These are phyloP conservation scores for Meloidogyne floridensis DNA, from an alignment of 1,140 invertebrate genomes.

Conservation along the genomic window DNA sequence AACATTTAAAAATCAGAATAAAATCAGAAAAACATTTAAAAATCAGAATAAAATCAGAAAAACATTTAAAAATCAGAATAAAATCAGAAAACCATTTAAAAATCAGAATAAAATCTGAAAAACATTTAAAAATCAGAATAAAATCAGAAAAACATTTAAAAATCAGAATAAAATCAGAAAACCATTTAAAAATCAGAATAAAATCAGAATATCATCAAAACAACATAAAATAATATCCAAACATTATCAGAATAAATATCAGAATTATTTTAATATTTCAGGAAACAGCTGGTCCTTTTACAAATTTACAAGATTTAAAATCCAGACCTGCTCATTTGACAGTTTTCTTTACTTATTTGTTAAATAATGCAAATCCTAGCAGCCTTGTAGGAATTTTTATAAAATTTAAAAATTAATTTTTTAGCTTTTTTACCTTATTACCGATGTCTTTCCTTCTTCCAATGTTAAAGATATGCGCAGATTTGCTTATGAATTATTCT, in stretches of 20 bases:
- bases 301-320: constrained; percentile 44
- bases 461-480: constrained; percentile 83
- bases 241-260: not conserved
- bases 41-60: too few species aligned
- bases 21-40: too few species aligned
- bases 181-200: constrained; percentile 13
- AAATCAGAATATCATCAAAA: not conserved
- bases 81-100: too few species aligned
- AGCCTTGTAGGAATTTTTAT: constrained; percentile 35
- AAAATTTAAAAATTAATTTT: not conserved
- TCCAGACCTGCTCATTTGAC: constrained; percentile 40
- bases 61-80: too few species aligned
- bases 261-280: constrained; percentile 11
- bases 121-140: not conserved
- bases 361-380: constrained; percentile 44
- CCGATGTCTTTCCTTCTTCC: constrained; percentile 78
- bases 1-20: too few species aligned
- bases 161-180: not conserved
- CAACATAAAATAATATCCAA: not conserved
- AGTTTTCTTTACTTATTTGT: constrained; percentile 40
- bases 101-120: too few species aligned
- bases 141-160: not conserved
- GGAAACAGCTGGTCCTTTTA: constrained; percentile 38
- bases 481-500: constrained; percentile 97
- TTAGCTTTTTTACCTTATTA: constrained; percentile 84